A percentile compares a stretch with the other conserved stretches of the same genome.
Evolutionary conservation across 2,888 invertebrate species (phyloP).

Genomic region (Acanthosepion lycidas): DNA sequence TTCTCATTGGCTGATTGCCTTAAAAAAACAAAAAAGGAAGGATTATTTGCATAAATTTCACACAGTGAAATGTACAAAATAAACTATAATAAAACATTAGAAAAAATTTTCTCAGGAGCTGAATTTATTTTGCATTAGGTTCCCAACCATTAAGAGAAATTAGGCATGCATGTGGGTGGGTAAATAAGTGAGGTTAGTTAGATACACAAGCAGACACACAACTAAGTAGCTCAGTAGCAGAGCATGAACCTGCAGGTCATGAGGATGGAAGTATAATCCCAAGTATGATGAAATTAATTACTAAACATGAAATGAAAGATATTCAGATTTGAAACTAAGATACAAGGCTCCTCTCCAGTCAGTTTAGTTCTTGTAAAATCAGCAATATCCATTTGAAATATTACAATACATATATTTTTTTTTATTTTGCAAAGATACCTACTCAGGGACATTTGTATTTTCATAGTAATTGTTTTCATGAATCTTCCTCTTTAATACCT

Average conservation of each 20-base stretch:
- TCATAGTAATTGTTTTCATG: too few species aligned
- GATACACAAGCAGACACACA: neutral
- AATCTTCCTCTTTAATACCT: too few species aligned
- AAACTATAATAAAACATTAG: neutral
- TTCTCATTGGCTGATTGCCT: neutral
- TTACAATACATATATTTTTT: too few species aligned
- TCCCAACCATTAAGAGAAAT: neutral
- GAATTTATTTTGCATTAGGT: neutral
- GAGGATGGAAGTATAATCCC: neutral
- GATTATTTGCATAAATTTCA: neutral
- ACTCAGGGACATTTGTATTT: too few species aligned
- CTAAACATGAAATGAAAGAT: too few species aligned
- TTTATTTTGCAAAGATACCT: too few species aligned
- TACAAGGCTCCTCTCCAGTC: too few species aligned
- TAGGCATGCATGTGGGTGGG: neutral
- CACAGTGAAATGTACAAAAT: neutral
- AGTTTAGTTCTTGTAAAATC: neutral
- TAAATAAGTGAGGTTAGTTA: neutral
- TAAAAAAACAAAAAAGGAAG: neutral
- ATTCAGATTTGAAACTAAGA: too few species aligned
- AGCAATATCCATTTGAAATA: neutral
- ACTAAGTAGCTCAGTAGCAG: neutral
- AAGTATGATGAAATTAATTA: too few species aligned
- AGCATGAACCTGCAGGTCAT: neutral
- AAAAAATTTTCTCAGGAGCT: neutral